A percentile compares a stretch with the other conserved stretches of the same genome.
Evolutionary conservation across 2,113 vertebrate species (phyloP).

Genomic region (Chloropsis hardwickii): DNA sequence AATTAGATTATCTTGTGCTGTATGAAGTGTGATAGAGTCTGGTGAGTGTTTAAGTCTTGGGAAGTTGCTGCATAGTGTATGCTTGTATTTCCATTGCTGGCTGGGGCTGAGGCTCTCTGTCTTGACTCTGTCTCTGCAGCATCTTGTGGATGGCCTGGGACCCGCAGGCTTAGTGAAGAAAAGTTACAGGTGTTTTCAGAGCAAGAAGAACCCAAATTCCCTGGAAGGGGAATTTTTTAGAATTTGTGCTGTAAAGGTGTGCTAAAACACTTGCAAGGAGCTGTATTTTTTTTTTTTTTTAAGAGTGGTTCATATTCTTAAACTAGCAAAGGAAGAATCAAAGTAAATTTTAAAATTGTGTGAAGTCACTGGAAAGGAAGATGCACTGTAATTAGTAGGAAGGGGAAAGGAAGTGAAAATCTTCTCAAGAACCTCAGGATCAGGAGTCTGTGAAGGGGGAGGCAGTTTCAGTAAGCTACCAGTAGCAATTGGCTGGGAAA

Average conservation of each 20-base stretch:
- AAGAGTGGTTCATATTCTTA: accelerated
- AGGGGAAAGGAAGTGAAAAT: neutral
- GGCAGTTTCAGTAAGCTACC: neutral
- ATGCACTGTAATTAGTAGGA: neutral
- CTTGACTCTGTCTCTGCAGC: neutral
- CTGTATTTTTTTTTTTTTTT: neutral
- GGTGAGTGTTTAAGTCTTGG: neutral
- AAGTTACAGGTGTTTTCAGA: neutral
- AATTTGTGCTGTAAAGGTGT: neutral
- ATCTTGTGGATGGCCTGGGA: neutral
- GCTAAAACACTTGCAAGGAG: neutral
- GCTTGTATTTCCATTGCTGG: neutral
- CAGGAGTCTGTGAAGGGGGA: neutral
- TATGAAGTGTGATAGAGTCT: neutral
- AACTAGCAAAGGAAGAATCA: neutral
- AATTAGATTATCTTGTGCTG: neutral
- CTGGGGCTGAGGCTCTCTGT: neutral
- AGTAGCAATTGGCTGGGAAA: neutral
- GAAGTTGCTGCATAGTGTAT: neutral
- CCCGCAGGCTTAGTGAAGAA: neutral
- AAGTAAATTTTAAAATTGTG: neutral
- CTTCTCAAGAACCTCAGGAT: neutral
- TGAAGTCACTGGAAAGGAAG: neutral
- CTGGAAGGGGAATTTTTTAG: neutral
- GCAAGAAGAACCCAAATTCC: neutral